phyloP scores from a whole-genome alignment of 2,113 vertebrate species.

The Accipiter virgatus region DNA sequence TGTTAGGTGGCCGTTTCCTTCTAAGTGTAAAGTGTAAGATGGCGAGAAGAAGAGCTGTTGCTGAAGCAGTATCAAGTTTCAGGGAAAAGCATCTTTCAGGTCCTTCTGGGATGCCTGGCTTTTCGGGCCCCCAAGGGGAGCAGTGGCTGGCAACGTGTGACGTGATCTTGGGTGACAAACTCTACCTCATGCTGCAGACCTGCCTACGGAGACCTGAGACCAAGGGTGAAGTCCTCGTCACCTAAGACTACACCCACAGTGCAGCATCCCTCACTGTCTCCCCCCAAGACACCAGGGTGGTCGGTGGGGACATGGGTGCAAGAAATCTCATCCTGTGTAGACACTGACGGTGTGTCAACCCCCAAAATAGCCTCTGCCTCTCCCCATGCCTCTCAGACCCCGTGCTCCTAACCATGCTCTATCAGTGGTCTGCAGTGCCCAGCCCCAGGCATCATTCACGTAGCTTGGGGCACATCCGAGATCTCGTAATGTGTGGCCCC shows the following conservation, averaged over 20 bases:
- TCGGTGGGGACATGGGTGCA: not conserved
- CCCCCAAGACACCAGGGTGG: not conserved
- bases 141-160: not conserved
- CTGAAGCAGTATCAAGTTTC: not conserved
- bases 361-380: not conserved
- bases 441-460: rapidly evolving
- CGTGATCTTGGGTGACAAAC: not conserved
- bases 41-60: not conserved
- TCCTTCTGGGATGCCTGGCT: not conserved
- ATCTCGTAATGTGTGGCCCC: not conserved
- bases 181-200: not conserved
- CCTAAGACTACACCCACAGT: rapidly evolving
- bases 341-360: not conserved
- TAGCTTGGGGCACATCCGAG: not conserved
- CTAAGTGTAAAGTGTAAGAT: not conserved
- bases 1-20: not conserved
- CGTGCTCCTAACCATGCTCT: too few relatives aligned
- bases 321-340: not conserved
- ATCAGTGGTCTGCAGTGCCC: not conserved
- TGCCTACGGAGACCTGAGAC: not conserved
- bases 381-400: not conserved
- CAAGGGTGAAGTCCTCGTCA: not conserved
- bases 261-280: rapidly evolving
- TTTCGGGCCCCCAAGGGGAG: not conserved
- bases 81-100: not conserved